phyloP scores from a whole-genome alignment of 2,797 vertebrate genomes.

The Lacerta viridis region DNA sequence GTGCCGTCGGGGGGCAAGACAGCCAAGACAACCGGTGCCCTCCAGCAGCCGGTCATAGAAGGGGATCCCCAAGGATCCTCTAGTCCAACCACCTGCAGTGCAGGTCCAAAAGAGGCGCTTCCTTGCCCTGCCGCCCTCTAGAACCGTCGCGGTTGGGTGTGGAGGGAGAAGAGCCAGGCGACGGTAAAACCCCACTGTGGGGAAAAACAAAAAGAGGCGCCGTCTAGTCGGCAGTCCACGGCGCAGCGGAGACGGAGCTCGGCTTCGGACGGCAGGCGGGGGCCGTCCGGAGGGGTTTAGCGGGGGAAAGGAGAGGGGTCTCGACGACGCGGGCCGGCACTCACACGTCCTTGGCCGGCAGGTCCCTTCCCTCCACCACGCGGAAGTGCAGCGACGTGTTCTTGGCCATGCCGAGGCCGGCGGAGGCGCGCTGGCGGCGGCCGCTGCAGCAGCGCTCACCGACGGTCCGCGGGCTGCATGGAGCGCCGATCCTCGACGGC shows the following conservation, averaged over 20 bases:
- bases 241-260: too few species aligned
- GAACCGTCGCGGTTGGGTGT: background rate
- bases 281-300: too few species aligned
- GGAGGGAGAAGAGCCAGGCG: too few species aligned
- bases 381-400: conserved; percentile 91
- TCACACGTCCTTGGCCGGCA: conserved; percentile 94
- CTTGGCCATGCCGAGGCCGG: conserved; percentile 83
- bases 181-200: too few species aligned
- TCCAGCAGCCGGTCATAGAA: too few species aligned
- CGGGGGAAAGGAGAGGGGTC: too few species aligned
- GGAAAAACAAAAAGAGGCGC: background rate
- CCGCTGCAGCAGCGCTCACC: background rate
- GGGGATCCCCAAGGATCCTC: too few species aligned
- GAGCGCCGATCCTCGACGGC: background rate
- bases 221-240: background rate
- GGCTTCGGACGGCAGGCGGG: background rate
- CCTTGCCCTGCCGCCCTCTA: background rate
- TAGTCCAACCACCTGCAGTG: too few species aligned
- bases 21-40: too few species aligned
- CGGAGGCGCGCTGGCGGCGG: background rate
- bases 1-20: too few species aligned
- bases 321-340: conserved; percentile 49
- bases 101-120: background rate
- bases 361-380: conserved; percentile 91
- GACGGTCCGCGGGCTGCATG: background rate